phyloP scores from a whole-genome alignment of 2,797 vertebrate genomes.

The Spheniscus humboldti region DNA sequence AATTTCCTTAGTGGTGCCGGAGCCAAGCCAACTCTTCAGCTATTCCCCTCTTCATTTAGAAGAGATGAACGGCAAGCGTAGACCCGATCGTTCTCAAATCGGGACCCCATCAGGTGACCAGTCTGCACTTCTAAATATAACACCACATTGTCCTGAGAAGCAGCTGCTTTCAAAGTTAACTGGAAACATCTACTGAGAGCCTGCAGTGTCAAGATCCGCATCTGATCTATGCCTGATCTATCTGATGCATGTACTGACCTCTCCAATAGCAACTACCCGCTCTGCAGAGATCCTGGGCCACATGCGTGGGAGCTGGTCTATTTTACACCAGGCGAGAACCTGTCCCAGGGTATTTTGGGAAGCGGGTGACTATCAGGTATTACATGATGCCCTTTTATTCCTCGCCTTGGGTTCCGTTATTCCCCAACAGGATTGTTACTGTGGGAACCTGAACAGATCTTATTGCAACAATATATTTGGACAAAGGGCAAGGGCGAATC shows the following conservation, averaged over 20 bases:
- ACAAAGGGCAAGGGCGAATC: background rate
- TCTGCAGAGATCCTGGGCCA: background rate
- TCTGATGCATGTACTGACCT: background rate
- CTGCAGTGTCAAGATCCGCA: background rate
- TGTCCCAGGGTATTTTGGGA: background rate
- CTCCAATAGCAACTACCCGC: accelerated
- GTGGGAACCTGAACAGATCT: slow-evolving; percentile 22
- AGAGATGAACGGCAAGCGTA: background rate
- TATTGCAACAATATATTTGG: background rate
- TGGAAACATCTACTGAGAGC: background rate
- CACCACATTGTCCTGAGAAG: slow-evolving; percentile 38
- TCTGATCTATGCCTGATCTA: background rate
- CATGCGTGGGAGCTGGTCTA: background rate
- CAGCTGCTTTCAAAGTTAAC: slow-evolving; percentile 47
- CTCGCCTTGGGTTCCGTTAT: slow-evolving; percentile 4
- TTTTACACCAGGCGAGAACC: background rate
- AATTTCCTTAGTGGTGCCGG: background rate
- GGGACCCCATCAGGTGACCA: slow-evolving; percentile 48
- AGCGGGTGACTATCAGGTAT: background rate
- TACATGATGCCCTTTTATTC: background rate
- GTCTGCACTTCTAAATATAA: slow-evolving; percentile 54
- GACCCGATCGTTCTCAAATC: slow-evolving; percentile 16
- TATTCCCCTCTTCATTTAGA: background rate
- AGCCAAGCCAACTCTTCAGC: background rate
- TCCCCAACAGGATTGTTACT: slow-evolving; percentile 20